phyloP scores from a whole-genome alignment of 2,113 vertebrate genomes.

The Phyllostomus discolor region DNA sequence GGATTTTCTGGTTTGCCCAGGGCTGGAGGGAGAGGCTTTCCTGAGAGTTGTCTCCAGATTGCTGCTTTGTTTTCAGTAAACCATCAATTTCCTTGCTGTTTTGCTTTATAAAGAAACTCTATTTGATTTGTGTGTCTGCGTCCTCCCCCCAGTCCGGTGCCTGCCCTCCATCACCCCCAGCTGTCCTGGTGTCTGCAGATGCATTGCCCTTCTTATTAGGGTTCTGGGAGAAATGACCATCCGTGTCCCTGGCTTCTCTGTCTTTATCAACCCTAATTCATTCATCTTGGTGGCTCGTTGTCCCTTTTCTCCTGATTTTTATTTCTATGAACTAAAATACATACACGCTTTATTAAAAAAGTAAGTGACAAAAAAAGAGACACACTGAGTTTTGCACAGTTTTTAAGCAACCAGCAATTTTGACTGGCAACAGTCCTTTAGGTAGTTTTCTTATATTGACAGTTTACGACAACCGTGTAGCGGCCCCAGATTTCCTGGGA shows the following conservation, averaged over 20 bases:
- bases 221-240: neutral
- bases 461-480: neutral
- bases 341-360: neutral
- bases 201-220: neutral
- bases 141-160: neutral
- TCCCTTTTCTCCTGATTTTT: neutral
- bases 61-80: slow-evolving; percentile 50
- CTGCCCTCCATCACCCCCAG: slow-evolving; percentile 23
- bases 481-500: slow-evolving; percentile 3
- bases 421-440: neutral
- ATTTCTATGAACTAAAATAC: slow-evolving; percentile 24
- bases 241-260: neutral
- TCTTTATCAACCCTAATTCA: neutral
- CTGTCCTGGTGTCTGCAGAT: neutral
- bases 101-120: slow-evolving; percentile 50
- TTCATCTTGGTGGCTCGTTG: neutral
- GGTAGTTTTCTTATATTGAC: neutral
- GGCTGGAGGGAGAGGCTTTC: neutral
- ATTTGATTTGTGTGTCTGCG: slow-evolving; percentile 58
- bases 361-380: neutral
- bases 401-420: neutral
- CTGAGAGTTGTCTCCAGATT: slow-evolving; percentile 49
- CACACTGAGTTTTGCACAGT: neutral
- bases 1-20: slow-evolving; percentile 66
- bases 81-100: neutral